phyloP scores from a whole-genome alignment of 2,888 invertebrate genomes.

The Halictus quadricinctus region DNA sequence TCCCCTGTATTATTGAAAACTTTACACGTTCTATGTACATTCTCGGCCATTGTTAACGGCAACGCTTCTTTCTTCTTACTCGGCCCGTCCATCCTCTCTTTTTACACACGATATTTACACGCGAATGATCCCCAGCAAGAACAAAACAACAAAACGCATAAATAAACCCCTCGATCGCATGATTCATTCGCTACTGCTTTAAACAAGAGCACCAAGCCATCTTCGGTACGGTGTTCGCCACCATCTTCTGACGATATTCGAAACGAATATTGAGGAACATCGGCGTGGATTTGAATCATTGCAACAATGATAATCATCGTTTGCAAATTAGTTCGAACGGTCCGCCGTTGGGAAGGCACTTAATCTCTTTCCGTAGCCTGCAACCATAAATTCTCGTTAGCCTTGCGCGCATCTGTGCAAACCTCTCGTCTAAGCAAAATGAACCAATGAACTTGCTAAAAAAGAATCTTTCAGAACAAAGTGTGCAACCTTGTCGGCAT shows the following conservation, averaged over 20 bases:
- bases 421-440: neutral
- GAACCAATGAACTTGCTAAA: neutral
- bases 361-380: constrained; percentile 55
- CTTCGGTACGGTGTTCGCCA: neutral
- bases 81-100: constrained; percentile 29
- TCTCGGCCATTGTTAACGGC: constrained; percentile 32
- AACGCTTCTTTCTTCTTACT: constrained; percentile 1
- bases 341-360: neutral
- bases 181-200: constrained; percentile 14
- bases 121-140: constrained; percentile 22
- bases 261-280: neutral
- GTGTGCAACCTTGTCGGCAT: neutral
- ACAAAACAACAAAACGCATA: constrained; percentile 18
- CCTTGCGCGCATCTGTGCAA: neutral
- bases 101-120: constrained; percentile 66
- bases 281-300: neutral
- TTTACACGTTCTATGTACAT: constrained; percentile 58
- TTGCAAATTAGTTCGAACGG: neutral
- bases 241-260: neutral
- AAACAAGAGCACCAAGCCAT: constrained; percentile 41
- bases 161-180: constrained; percentile 9
- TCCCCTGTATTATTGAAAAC: constrained; percentile 32
- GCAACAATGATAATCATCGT: neutral
- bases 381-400: constrained; percentile 40
- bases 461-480: neutral